Base-by-base conservation (phyloP, 2,888 invertebrate species). In the Caenorhabditis becei region DNA sequence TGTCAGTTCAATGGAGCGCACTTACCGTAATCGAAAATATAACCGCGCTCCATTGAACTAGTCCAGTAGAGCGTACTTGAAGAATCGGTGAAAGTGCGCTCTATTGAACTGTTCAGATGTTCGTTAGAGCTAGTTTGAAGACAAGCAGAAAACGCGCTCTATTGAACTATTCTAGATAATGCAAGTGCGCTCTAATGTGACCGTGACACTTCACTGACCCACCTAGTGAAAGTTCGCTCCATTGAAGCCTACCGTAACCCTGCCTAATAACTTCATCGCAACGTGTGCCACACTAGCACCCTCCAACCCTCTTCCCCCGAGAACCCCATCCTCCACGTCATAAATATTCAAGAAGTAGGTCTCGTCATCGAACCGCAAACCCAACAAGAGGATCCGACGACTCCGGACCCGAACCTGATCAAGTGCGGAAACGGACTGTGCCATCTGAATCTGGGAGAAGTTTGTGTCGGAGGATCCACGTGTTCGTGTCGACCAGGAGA, bases 401-500 rank as follows among this genome's bases (percentile, higher is more conserved):
- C 84, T 1, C 80, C 82, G 2, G 62, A 83, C 24, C 87, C 86
- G 44, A 85, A 86, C 65, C 66, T 80, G 10, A 56, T 87, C 71
- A 81, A 82, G 24, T 88, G 88, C 58, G 86, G 88, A 24, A 80
- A 75, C 61, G 80, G 65, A 28, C 41, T 72, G 53, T 87, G 88
- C 59, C 80, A 70, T 65, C 62, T 81, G 61, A 71, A 85, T 53
- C 80, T 86, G 10, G 83, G 82, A 35, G 87, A 87, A 75, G 83
- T 83, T 1, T 91, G 90, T 74, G 81, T 89, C 24, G 88, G 87
- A n/a, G 88, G 89, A 53, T 65, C 82, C 20, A 82, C 83, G 10
- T 91, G 91, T 66, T 77, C 63, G 2, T 91, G 91, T 71, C 62
- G 84, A 20, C 87, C 87, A 4, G 87, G 85, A 11, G 83, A 87